Evolutionary conservation across 2,113 vertebrate genomes (phyloP), one percentile per base, ranked within the genome.

Genomic region (Corydoras maculifer): DNA sequence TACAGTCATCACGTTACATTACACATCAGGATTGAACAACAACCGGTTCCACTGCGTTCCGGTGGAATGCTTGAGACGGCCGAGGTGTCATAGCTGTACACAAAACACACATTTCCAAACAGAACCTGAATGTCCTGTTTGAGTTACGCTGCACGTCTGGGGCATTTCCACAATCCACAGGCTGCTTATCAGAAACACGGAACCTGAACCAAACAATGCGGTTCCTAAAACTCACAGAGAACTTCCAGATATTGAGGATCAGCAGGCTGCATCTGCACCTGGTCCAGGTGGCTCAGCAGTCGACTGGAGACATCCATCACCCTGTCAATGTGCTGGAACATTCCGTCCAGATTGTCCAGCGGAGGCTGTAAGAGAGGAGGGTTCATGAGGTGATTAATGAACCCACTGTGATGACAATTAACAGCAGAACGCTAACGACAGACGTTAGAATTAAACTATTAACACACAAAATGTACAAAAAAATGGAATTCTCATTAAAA

Each of bases 311-410:
- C 87, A 0, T 86, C 73, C 4, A 95, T 89, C 79, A 99, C 88
- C 6, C 93, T 93, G 0, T 96, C 89, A 0, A 90, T 87, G 84
- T 95, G 87, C 54, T 92, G 92, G 73, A 97, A 98, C 81, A 98
- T 89, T 75, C 90, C 84, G 77, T 93, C 89, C 86, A 97, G 84
- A 80, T 94, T 88, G 32, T 83, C 76, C 5, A 85, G 88, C 0
- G 91, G 92, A 71, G 95, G 89, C 95, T 96, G 74, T 12, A 66
- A n/a, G 15, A 6, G 9, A 43, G 43, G 8, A 8, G 13, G 18
- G 9, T 12, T 30, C 9, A 51, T 2, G 57, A 61, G 7, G 49
- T 9, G 14, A 50, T 11, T 55, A 4, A 55, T 4, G 14, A 4
- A 13, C 11, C 53, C 4, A 13, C 8, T 13, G 10, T 12, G 53